Evolutionary conservation across 2,113 vertebrate genomes (phyloP).

Genomic region (Salvelinus alpinus): DNA sequence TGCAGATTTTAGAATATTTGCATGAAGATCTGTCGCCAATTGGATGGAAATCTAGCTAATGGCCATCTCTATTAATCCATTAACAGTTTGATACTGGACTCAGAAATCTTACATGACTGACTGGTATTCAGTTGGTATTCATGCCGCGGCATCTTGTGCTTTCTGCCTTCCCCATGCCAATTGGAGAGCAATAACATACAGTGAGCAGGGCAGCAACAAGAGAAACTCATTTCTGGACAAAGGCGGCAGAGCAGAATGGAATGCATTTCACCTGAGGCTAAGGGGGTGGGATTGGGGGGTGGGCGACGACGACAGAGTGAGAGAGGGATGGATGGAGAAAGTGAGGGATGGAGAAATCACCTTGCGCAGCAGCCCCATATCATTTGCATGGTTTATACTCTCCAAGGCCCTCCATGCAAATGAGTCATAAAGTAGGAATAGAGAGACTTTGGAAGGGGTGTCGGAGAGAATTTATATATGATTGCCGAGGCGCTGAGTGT

Average conservation of each 20-base stretch:
- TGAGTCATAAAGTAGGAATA: slow-evolving; percentile 77
- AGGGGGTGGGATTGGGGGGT: neutral
- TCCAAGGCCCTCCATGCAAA: slow-evolving; percentile 80
- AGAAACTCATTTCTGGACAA: slow-evolving; percentile 77
- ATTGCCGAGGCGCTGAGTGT: slow-evolving; percentile 66
- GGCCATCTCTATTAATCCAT: too few species aligned
- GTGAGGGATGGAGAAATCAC: slow-evolving; percentile 57
- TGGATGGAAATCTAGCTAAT: too few species aligned
- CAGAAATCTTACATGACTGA: slow-evolving; percentile 20
- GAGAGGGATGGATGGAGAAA: slow-evolving; percentile 39
- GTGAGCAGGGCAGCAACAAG: slow-evolving; percentile 56
- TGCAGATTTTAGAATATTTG: too few species aligned
- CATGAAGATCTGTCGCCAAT: too few species aligned
- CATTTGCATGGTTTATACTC: slow-evolving; percentile 81
- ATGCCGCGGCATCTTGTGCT: slow-evolving; percentile 24
- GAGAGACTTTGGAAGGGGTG: slow-evolving; percentile 74
- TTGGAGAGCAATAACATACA: slow-evolving; percentile 64
- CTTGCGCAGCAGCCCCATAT: slow-evolving; percentile 72
- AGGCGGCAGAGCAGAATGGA: slow-evolving; percentile 73
- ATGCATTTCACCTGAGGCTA: slow-evolving; percentile 72
- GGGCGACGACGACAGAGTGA: slow-evolving; percentile 10
- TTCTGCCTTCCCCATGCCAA: slow-evolving; percentile 19
- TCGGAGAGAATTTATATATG: slow-evolving; percentile 76
- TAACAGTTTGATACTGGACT: too few species aligned
- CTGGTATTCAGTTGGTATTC: slow-evolving; percentile 58